Evolutionary conservation across 1,140 invertebrate genomes (phyloP).

Genomic region (Magallana angulata): DNA sequence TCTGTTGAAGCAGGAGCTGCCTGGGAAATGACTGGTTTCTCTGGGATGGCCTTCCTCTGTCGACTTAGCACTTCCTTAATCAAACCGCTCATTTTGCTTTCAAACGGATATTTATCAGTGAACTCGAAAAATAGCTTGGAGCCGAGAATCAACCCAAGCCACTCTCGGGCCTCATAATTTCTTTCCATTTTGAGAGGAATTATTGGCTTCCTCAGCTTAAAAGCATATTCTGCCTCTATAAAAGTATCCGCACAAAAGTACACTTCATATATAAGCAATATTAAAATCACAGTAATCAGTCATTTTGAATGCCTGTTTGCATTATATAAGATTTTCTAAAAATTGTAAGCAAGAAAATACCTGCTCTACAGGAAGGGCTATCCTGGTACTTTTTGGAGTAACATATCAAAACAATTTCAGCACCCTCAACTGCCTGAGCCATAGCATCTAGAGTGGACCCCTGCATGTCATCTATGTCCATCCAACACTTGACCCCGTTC

Average conservation of each 20-base stretch:
- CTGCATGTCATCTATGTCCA: conserved; percentile 79
- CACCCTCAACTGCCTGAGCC: conserved; percentile 75
- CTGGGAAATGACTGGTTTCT: conserved; percentile 32
- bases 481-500: conserved; percentile 68
- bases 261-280: no score
- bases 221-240: conserved; percentile 77
- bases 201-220: conserved; percentile 69
- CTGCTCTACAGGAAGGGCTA: conserved; percentile 74
- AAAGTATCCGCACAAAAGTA: neutral
- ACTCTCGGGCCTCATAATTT: conserved; percentile 72
- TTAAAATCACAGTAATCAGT: no score
- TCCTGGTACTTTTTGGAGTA: conserved; percentile 77
- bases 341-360: conserved; percentile 45
- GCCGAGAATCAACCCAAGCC: conserved; percentile 75
- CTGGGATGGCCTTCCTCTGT: conserved; percentile 1
- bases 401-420: conserved; percentile 71
- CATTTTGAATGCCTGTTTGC: no score
- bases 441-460: conserved; percentile 75
- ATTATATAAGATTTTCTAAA: no score
- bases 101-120: conserved; percentile 69
- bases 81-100: conserved; percentile 59
- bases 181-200: conserved; percentile 74
- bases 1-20: neutral
- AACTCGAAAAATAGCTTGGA: conserved; percentile 75
- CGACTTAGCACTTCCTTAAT: conserved; percentile 55